Evolutionary conservation across 2,113 vertebrate genomes (phyloP), one percentile per base, ranked within the genome.

Genomic region (Salminus brasiliensis): DNA sequence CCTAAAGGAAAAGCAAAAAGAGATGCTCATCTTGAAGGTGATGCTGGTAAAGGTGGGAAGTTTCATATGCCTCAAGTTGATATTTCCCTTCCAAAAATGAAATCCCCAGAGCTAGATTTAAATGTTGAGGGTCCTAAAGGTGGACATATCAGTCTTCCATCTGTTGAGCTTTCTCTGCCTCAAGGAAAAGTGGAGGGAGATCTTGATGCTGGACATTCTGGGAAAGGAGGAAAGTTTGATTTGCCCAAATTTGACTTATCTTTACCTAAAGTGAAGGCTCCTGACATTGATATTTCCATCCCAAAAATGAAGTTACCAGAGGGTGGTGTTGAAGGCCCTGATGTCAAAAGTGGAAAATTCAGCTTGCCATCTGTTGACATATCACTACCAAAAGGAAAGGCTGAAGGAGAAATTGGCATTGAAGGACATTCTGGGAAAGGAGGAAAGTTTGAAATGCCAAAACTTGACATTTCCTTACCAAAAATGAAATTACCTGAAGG

Each of bases 311-410:
- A 89, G 18, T 5, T 70, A 53, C 81, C 89, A 0, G 79, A 82
- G 52, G 0, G 73, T 75, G 23, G 76, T 21, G 52, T 65, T 21
- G 75, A 65, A 32, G 66, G 65, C 25, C n/a, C 66, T 6, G 72
- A 66, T 52, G 6, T 59, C 25, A 6, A 87, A 81, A 0, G 73
- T 45, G 18, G 59, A 62, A 86, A 29, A 2, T 79, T 53, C 63
- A 34, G 18, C 55, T 57, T 76, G 76, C 93, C 94, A n/a, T 91
- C 91, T 18, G 88, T 94, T 1, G 94, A 93, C 36, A 65, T 94
- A n/a, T 92, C 87, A 4, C 75, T 91, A 66, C 78, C 87, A 80
- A 90, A 90, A 55, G 73, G 84, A 27, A 88, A 87, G 59, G 76
- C 89, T 0, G 76, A 82, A 65, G 0, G 73, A 74, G 32, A 74